These are phyloP conservation scores for Gephyroberyx darwinii DNA, from an alignment of 2,797 vertebrate genomes.

Conservation along the genomic window DNA sequence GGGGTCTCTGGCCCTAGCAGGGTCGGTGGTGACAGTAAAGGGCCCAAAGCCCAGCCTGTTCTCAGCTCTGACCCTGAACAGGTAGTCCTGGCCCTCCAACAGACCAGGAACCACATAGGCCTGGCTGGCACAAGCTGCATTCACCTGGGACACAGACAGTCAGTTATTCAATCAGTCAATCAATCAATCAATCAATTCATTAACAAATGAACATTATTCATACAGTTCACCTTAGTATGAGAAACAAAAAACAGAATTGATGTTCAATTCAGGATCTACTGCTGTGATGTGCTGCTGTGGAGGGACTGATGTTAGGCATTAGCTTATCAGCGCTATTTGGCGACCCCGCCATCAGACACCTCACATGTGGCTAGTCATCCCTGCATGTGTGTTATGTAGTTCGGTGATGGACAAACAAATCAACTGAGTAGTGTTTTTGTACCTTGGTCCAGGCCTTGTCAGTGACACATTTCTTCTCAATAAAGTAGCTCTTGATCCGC, in stretches of 20 bases:
- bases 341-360: too few relatives aligned
- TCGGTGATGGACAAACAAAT: too few relatives aligned
- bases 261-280: too few relatives aligned
- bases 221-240: too few relatives aligned
- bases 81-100: constrained; percentile 93
- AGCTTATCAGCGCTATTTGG: too few relatives aligned
- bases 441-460: constrained; percentile 95
- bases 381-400: too few relatives aligned
- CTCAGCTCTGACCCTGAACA: constrained; percentile 95
- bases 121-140: constrained; percentile 90
- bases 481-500: constrained; percentile 96
- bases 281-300: too few relatives aligned
- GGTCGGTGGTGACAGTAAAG: constrained; percentile 88
- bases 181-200: neutral
- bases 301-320: too few relatives aligned
- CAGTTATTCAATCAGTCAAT: neutral
- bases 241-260: too few relatives aligned
- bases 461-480: constrained; percentile 92
- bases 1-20: constrained; percentile 91
- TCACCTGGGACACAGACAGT: constrained; percentile 76
- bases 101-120: constrained; percentile 92
- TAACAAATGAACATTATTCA: too few relatives aligned
- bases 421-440: neutral
- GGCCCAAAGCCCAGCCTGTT: constrained; percentile 94
- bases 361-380: too few relatives aligned